phyloP scores from a whole-genome alignment of 2,113 vertebrate genomes.

The Micronycteris hirsuta region DNA sequence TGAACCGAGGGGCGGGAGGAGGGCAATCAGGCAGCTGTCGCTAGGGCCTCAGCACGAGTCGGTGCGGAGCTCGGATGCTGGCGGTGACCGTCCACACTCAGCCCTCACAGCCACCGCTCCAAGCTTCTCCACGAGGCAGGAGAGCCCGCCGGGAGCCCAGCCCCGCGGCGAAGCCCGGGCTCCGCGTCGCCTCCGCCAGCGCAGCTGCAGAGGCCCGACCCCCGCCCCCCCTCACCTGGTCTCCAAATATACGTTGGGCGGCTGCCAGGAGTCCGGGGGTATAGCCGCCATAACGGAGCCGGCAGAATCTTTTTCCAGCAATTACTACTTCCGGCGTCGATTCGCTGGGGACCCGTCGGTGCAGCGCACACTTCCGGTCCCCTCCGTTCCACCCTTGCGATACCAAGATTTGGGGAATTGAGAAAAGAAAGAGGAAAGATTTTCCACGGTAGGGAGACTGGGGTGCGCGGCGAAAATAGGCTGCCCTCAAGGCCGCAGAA shows the following conservation, averaged over 20 bases:
- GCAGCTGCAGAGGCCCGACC: neutral
- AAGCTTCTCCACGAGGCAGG: neutral
- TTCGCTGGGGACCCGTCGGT: neutral
- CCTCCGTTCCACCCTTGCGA: neutral
- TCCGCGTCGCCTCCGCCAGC: neutral
- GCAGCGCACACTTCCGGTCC: constrained; percentile 49
- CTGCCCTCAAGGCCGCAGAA: accelerated
- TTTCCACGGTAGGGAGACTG: neutral
- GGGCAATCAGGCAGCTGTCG: neutral
- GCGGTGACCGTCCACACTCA: neutral
- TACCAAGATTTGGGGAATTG: accelerated
- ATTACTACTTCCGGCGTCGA: constrained; percentile 56
- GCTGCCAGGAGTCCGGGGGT: constrained; percentile 93
- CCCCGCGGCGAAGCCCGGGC: neutral
- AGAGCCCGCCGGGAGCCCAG: neutral
- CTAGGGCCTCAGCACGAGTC: neutral
- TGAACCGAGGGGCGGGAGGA: neutral
- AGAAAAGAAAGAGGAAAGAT: neutral
- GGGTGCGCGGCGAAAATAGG: neutral
- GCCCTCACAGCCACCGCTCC: neutral
- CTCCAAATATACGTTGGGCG: constrained; percentile 88
- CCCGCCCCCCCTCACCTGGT: constrained; percentile 86
- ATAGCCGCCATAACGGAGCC: constrained; percentile 84
- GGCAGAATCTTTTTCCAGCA: neutral
- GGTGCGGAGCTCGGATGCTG: neutral